Conservation (phyloP, 2,113 vertebrate genomes). For the Nestor notabilis region DNA sequence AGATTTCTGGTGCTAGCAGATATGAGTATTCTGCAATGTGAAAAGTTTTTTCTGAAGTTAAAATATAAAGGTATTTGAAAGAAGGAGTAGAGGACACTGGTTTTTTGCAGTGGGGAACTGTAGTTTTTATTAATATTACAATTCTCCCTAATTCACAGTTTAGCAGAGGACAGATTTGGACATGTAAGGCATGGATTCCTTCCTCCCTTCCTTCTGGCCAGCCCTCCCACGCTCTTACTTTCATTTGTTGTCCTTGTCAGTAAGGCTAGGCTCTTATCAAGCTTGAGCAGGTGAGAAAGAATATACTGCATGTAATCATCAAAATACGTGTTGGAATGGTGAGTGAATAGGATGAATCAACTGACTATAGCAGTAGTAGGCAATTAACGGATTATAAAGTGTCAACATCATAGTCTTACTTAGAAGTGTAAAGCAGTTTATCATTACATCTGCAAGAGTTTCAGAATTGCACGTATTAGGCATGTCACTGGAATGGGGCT, state of each 20-base stretch:
- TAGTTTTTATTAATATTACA: not conserved
- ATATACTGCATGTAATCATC: not conserved
- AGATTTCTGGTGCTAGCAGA: not conserved
- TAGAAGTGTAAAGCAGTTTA: not conserved
- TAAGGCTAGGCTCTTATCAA: not conserved
- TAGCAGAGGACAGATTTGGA: not conserved
- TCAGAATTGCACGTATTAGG: constrained; percentile 15
- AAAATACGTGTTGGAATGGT: not conserved
- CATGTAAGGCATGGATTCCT: not conserved
- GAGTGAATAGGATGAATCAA: not conserved
- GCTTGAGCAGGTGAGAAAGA: not conserved
- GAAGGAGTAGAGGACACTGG: not conserved
- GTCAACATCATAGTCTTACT: not conserved
- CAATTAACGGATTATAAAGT: not conserved
- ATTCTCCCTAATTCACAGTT: not conserved
- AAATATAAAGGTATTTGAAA: not conserved
- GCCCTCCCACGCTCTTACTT: not conserved
- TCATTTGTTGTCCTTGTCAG: not conserved
- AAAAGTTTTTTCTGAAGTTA: not conserved
- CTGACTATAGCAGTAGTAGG: not conserved
- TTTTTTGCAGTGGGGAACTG: not conserved
- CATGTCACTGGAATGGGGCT: not conserved
- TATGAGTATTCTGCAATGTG: not conserved
- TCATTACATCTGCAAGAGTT: not conserved
- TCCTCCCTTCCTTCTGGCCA: not conserved